phyloP scores from a whole-genome alignment of 2,113 vertebrate species.

The Antennarius striatus region DNA sequence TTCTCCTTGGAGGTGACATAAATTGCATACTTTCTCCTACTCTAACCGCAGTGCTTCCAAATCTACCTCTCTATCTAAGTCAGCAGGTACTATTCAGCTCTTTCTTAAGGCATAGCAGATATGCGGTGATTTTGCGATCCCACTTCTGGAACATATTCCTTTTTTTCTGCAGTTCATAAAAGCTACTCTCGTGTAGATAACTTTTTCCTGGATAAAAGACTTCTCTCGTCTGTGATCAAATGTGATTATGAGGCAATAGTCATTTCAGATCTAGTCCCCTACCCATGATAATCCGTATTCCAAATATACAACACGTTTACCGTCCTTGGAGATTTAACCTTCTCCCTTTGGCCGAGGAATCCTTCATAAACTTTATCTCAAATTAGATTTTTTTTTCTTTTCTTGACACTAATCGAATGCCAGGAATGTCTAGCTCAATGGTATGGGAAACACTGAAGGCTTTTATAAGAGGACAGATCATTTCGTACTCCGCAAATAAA shows the following conservation, averaged over 20 bases:
- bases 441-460: neutral
- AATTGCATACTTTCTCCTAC: neutral
- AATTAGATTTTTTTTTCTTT: neutral
- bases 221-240: neutral
- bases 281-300: neutral
- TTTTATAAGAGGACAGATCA: neutral
- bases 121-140: neutral
- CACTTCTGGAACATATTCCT: neutral
- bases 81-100: neutral
- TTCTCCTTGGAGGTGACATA: neutral
- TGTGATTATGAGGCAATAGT: neutral
- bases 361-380: neutral
- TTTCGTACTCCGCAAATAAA: neutral
- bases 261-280: neutral
- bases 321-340: too few species aligned
- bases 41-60: neutral
- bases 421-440: neutral
- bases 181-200: neutral
- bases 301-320: neutral
- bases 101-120: neutral
- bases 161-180: neutral
- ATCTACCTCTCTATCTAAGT: neutral
- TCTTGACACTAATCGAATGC: neutral
- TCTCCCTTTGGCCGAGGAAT: neutral
- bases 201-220: constrained; percentile 3